A percentile compares a stretch with the other conserved stretches of the same genome.
Conservation (phyloP, 2,797 vertebrate species). For the Hybognathus amarus region DNA sequence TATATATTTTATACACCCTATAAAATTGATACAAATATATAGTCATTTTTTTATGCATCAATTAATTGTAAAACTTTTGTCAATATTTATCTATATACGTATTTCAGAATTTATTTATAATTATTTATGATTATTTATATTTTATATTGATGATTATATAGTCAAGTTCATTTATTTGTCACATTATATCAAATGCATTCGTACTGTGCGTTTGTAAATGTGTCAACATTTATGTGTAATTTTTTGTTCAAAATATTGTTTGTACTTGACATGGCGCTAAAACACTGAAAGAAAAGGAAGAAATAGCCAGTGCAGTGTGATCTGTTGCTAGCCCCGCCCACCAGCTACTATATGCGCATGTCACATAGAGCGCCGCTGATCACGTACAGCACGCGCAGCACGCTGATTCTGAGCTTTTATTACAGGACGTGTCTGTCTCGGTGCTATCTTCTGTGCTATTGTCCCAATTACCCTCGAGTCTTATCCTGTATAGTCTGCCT, state of each 20-base stretch:
- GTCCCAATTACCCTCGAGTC: not conserved
- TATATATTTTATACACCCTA: too few species aligned
- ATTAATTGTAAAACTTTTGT: not conserved
- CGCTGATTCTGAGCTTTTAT: not conserved
- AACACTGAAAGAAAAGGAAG: not conserved
- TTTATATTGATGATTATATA: not conserved
- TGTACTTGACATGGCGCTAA: not conserved
- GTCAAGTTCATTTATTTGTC: too few species aligned
- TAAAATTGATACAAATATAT: too few species aligned
- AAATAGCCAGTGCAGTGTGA: not conserved
- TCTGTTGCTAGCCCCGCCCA: not conserved
- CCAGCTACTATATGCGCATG: not conserved
- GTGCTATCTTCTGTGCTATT: not conserved
- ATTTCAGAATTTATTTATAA: not conserved
- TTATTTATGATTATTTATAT: not conserved
- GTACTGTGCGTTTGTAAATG: not conserved
- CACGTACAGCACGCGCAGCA: conserved; percentile 35
- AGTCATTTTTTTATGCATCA: too few species aligned
- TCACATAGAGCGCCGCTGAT: not conserved
- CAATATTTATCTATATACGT: not conserved
- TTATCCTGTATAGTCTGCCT: not conserved
- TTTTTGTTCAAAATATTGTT: not conserved
- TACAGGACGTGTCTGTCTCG: not conserved
- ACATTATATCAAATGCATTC: not conserved
- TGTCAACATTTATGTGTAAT: not conserved